A percentile compares a stretch with the other conserved stretches of the same genome.
phyloP scores from a whole-genome alignment of 1,140 invertebrate genomes.

The Drosophila athabasca region DNA sequence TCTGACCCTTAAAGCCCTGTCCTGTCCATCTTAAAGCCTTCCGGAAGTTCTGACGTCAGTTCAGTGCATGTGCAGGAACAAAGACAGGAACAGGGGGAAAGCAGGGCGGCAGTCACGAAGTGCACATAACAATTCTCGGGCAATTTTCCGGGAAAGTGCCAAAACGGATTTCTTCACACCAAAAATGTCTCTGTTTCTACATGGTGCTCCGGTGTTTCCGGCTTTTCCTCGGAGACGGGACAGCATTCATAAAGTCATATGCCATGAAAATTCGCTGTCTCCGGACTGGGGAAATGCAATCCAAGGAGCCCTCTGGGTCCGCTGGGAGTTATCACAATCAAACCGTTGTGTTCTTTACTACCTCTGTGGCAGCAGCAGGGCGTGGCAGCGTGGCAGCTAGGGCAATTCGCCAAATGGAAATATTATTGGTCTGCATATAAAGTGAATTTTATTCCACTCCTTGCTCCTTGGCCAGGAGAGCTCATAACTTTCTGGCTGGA shows the following conservation, averaged over 20 bases:
- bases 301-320: constrained; percentile 23
- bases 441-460: constrained; percentile 61
- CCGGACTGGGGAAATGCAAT: constrained; percentile 31
- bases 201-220: constrained; percentile 3
- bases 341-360: constrained; percentile 52
- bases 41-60: too few species aligned
- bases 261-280: constrained; percentile 37
- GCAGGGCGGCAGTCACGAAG: constrained; percentile 45
- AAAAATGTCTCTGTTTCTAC: constrained; percentile 29
- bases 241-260: constrained; percentile 73
- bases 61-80: neutral
- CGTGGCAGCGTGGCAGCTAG: constrained; percentile 12
- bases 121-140: constrained; percentile 68
- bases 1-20: constrained; percentile 33
- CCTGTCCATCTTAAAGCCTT: constrained; percentile 19
- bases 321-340: constrained; percentile 63
- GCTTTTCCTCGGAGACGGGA: constrained; percentile 7
- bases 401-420: constrained; percentile 78
- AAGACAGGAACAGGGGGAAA: neutral
- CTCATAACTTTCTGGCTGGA: constrained; percentile 41
- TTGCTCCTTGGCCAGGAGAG: constrained; percentile 8
- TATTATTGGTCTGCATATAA: constrained; percentile 79
- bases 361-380: constrained; percentile 20
- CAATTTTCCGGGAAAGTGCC: constrained; percentile 65
- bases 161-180: constrained; percentile 74